Evolutionary conservation across 1,140 invertebrate genomes (phyloP), one percentile per base, ranked within the genome.

Genomic region (Delia radicum): DNA sequence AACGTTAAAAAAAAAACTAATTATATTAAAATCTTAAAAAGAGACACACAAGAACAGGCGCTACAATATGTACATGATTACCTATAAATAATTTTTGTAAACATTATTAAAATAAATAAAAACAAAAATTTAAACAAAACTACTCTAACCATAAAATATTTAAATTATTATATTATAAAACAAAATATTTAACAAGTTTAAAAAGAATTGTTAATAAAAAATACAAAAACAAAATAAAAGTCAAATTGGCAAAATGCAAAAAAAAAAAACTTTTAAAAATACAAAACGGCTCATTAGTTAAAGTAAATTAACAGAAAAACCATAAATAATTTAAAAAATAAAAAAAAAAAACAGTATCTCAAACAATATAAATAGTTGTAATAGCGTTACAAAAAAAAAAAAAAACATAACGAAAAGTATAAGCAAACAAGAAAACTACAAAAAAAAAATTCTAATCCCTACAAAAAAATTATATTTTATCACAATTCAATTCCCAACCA

Each of bases 31-130:
- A 61, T 27, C 37, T 63, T 37, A 65, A 26, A 63, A 74, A 74
- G 26, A 37, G 46, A 75, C 67, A 75, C 29, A 48, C 27, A 27
- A 61, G 65, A 63, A 74, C 75, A 74, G 75, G 75, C 75, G 75
- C 75, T 76, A 76, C 75, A 74, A 76, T 74, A 74, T 76, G 75
- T 76, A 76, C 75, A 76, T 76, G 75, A 76, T 62, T 74, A 74
- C 37, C 33, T 69, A 69, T 69, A 69, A 69, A 69, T 24, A 69
- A 55, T 55, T 69, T 69, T 69, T 69, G 65, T 69, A 69, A 69
- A 69, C 18, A 55, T 55, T 55, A 55, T 55, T 55, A 18, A 6
- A 55, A 21, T 55, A 21, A 55, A 55, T 24, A 55, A 67, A 6
- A 67, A 67, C 63, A 67, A 67, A 67, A 67, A 73, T 6, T 12